phyloP scores from a whole-genome alignment of 2,113 vertebrate genomes.

The Aspiorhynchus laticeps region DNA sequence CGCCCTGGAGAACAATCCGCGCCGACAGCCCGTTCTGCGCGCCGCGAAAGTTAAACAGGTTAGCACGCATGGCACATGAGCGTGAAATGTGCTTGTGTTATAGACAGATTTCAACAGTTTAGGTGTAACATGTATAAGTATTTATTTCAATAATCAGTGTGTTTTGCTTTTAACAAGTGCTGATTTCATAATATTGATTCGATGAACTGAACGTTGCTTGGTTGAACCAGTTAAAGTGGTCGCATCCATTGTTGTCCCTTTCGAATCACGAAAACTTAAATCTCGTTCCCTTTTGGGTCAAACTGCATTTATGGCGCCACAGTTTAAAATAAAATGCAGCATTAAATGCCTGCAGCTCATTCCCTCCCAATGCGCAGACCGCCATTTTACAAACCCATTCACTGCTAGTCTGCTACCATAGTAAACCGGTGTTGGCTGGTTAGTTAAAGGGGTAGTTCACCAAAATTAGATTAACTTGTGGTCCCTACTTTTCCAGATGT shows the following conservation, averaged over 20 bases:
- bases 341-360: conserved; percentile 34
- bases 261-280: background rate
- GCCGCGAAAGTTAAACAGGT: conserved; percentile 72
- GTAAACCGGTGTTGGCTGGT: background rate
- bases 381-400: conserved; percentile 51
- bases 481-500: background rate
- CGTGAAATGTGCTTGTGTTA: background rate
- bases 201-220: background rate
- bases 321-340: background rate
- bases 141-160: background rate
- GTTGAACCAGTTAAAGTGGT: background rate
- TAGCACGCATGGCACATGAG: background rate
- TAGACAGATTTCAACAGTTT: background rate
- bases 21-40: conserved; percentile 62
- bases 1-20: conserved; percentile 75
- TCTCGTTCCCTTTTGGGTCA: background rate
- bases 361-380: conserved; percentile 22
- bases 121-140: no score
- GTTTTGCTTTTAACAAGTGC: background rate
- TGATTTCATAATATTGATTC: background rate
- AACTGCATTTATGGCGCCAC: background rate
- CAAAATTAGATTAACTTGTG: background rate
- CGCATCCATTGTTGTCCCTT: background rate
- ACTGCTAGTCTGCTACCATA: background rate
- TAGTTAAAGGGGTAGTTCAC: no score